Evolutionary conservation across 1,140 invertebrate genomes (phyloP).

Genomic region (Penaeus chinensis): DNA sequence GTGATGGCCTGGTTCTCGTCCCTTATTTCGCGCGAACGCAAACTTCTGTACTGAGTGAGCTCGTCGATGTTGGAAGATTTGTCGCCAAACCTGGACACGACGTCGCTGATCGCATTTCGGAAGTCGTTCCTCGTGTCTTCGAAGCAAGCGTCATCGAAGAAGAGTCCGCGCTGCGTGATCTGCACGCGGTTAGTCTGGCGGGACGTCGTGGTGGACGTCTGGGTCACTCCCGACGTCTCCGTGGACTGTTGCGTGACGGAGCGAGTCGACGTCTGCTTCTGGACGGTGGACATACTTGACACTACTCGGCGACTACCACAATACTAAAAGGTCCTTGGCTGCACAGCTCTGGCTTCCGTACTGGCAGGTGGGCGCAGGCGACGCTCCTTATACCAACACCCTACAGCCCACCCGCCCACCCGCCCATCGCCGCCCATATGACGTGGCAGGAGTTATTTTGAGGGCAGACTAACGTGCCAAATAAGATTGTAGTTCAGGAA

Average conservation of each 20-base stretch:
- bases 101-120: slow-evolving; percentile 31
- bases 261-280: too few species aligned
- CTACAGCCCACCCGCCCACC: too few species aligned
- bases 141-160: slow-evolving; percentile 49
- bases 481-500: too few species aligned
- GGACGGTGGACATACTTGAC: too few species aligned
- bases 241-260: not conserved
- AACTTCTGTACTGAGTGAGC: slow-evolving; percentile 30
- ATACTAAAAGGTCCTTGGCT: too few species aligned
- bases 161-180: slow-evolving; percentile 27
- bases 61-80: slow-evolving; percentile 4
- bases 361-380: too few species aligned
- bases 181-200: not conserved
- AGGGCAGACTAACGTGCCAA: too few species aligned
- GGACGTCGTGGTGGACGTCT: not conserved
- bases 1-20: slow-evolving; percentile 43
- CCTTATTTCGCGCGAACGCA: slow-evolving; percentile 18
- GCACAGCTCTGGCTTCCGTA: too few species aligned
- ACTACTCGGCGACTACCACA: too few species aligned
- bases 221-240: not conserved
- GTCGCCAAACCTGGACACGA: slow-evolving; percentile 37
- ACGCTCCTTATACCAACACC: too few species aligned
- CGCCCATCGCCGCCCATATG: too few species aligned
- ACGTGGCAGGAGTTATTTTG: too few species aligned
- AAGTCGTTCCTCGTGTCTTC: slow-evolving; percentile 39